Base-by-base conservation (phyloP, 92 coral and sea anemone genomes). In the Porites cylindrica region DNA sequence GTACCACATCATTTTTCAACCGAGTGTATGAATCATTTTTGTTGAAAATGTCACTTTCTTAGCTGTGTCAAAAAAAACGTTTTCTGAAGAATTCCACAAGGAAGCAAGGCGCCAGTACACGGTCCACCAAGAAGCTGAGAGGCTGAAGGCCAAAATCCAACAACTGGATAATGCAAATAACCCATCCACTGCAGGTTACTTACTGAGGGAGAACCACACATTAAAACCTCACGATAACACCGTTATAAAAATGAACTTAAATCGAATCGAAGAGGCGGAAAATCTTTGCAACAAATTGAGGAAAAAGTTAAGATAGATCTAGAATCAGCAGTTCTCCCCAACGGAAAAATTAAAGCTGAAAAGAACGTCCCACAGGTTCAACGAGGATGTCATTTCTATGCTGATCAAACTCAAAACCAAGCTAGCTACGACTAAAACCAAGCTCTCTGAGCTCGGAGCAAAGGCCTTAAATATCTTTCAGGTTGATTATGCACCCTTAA, bases 41-140 rank as follows among this genome's bases (percentile, higher is more conserved):
- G 11, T 72, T 71, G 51, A 52, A 80, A 62, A 72, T 72, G 1
- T 59, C 63, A 24, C 71, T 70, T 51, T 53, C 67, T 6, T 80
- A 12, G 59, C 26, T 66, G 8, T 66, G 21, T 66, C 70, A 4
- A 73, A 73, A 73, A 73, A 73, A n/a, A 56, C 29, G 84, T 68
- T 80, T 65, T 29, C 67, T 24, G 70, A 80, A 80, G 85, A 65
- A 32, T 80, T 65, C 85, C 85, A 80, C 85, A 71, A 66, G 69
- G 76, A 80, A 29, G 85, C 76, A 38, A 65, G 71, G 65, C 67
- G 85, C 43, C 75, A 64, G 71, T 80, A 80, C 85, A 71, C 73
- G 32, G 59, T 65, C 76, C 38, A 29, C 74, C 72, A n/a, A n/a
- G n/a, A n/a, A 60, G 85, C 43, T 23, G 75, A 80, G 70, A 81